Conservation (phyloP, 2,113 vertebrate genomes). For the Melanotaenia duboulayi region DNA sequence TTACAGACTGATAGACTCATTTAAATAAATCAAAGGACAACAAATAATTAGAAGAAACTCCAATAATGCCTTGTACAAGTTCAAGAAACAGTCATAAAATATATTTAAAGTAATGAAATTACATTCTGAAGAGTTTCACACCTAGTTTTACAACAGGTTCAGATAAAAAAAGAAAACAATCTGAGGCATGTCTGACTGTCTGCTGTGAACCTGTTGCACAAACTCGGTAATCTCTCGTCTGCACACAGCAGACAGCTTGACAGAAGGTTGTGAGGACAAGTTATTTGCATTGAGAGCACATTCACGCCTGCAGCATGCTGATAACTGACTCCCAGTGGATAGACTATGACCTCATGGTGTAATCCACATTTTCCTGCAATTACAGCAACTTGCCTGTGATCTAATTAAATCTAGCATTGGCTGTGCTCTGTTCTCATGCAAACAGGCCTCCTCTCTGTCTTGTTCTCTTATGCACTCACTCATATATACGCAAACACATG, state of each 20-base stretch:
- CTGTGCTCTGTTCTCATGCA: conserved; percentile 16
- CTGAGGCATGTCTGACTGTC: neutral
- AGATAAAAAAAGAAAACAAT: conserved; percentile 14
- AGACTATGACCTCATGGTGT: conserved; percentile 43
- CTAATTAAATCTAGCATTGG: conserved; percentile 42
- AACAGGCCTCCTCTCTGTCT: conserved; percentile 51
- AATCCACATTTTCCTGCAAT: conserved; percentile 59
- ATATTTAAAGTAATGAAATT: neutral
- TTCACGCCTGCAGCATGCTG: conserved; percentile 48
- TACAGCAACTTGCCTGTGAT: conserved; percentile 51
- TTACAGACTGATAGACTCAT: neutral
- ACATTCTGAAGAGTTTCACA: neutral
- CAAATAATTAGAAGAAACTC: neutral
- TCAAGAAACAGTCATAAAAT: neutral
- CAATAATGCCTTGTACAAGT: neutral
- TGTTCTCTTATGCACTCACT: neutral
- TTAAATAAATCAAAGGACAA: neutral
- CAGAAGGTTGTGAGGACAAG: neutral
- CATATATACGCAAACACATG: conserved; percentile 35
- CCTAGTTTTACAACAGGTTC: neutral
- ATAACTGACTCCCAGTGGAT: conserved; percentile 56
- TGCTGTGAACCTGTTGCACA: conserved; percentile 17
- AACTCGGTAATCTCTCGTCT: neutral
- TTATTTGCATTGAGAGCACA: conserved; percentile 64
- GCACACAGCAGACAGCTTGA: conserved; percentile 41